Conservation (phyloP, 2,888 invertebrate species). For the Archips xylosteana region DNA sequence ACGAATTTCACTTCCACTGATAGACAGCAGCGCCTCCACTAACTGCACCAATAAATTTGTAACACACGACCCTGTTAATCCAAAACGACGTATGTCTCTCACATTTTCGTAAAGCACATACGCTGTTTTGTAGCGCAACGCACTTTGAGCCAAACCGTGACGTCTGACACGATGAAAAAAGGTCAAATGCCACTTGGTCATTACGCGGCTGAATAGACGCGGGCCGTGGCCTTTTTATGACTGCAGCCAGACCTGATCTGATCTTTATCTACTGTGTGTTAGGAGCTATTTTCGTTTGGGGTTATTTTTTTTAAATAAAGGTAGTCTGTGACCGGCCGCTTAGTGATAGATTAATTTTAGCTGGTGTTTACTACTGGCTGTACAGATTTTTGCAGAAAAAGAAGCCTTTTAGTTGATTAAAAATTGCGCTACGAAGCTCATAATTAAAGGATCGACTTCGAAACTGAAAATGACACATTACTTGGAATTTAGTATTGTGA, state of each 20-base stretch:
- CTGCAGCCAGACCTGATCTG: conserved; percentile 4
- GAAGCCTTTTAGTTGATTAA: not conserved
- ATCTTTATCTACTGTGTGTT: not conserved
- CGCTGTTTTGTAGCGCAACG: conserved; percentile 14
- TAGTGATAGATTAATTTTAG: conserved; percentile 15
- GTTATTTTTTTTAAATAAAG: conserved; percentile 1
- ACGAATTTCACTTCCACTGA: conserved; percentile 12
- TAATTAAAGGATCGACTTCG: too few relatives aligned
- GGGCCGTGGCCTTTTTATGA: conserved; percentile 30
- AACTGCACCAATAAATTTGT: conserved; percentile 23
- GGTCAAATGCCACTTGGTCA: conserved; percentile 42
- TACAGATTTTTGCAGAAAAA: not conserved
- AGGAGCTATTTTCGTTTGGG: not conserved
- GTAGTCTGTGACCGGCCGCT: not conserved
- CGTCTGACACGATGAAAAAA: conserved; percentile 40
- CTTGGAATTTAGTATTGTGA: too few relatives aligned
- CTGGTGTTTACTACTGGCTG: not conserved
- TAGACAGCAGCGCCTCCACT: conserved; percentile 3
- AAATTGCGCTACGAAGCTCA: too few relatives aligned
- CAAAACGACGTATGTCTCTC: conserved; percentile 17
- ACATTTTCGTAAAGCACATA: not conserved
- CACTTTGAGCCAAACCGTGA: conserved; percentile 33
- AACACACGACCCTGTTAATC: not conserved
- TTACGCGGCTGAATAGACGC: conserved; percentile 40
- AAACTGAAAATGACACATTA: too few relatives aligned